phyloP scores from a whole-genome alignment of 2,113 vertebrate genomes.

The Indicator maculatus region DNA sequence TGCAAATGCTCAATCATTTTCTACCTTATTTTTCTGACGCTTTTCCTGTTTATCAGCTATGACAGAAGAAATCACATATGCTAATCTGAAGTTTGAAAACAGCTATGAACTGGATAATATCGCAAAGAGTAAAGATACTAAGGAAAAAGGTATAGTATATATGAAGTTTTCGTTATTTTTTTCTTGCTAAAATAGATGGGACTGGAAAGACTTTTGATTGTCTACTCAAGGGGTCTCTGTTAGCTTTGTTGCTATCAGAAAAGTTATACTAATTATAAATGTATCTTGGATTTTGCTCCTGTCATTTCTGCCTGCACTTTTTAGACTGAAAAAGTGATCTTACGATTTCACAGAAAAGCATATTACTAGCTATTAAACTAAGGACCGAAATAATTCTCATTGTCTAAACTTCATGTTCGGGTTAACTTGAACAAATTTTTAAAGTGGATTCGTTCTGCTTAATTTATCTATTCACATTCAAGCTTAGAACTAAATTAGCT shows the following conservation, averaged over 20 bases:
- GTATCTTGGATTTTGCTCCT: background rate
- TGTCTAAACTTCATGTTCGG: background rate
- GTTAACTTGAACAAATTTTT: background rate
- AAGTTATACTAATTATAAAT: background rate
- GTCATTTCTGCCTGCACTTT: background rate
- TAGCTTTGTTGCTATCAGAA: background rate
- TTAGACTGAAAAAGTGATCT: background rate
- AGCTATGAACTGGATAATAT: background rate
- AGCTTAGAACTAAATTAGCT: background rate
- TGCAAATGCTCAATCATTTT: background rate
- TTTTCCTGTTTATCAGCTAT: background rate
- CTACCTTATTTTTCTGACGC: background rate
- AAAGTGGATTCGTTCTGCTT: background rate
- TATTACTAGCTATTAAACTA: background rate
- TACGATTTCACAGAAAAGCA: background rate
- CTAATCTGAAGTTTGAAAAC: slow-evolving; percentile 2
- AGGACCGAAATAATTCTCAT: background rate
- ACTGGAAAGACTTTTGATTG: background rate
- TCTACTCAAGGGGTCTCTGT: background rate
- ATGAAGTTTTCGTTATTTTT: background rate
- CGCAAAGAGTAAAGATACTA: background rate
- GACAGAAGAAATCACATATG: slow-evolving; percentile 14
- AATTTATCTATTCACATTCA: background rate
- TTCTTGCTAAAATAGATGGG: background rate
- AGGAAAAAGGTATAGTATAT: background rate